Evolutionary conservation across 2,888 invertebrate genomes (phyloP), one percentile per base, ranked within the genome.

Genomic region (Periphyllus acericola): DNA sequence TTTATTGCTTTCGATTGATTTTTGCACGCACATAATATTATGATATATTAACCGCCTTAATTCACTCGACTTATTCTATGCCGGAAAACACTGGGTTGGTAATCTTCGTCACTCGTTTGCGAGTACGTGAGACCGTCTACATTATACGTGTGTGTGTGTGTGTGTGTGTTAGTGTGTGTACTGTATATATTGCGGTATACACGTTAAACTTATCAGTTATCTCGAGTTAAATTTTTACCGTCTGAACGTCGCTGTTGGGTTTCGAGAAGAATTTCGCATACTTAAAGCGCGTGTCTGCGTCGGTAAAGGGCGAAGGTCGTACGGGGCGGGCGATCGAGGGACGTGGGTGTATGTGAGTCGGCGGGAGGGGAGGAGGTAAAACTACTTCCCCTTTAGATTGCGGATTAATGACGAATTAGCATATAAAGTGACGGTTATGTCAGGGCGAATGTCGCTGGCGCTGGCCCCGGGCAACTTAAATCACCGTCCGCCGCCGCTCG

Each of bases 361-460:
- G 60, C 3, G n/a, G 11, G 3, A 8, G 66, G n/a, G 21, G 25
- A 60, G 25, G 60, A 60, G 74, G 60, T 19, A 55, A 83, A 79
- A 85, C 85, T 80, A 80, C 84, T 72, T 71, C 55, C 80, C 55
- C 87, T 80, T 80, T 74, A 87, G 87, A 87, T 87, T 81, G 87
- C 87, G 87, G 87, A 87, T 87, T 87, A 87, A 87, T 87, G 87
- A 87, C 87, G 87, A 87, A 87, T 87, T 87, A 87, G 87, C 87
- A 87, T 87, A 87, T 87, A 81, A 87, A 87, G 87, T 87, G 87
- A 87, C 80, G 87, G 87, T 81, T 74, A 60, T 81, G 87, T 87
- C 87, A 29, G 25, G 86, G 86, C 80, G 80, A 87, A 87, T 74
- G 87, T 81, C 74, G 80, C 40, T 72, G 86, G 71, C 72, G 86